phyloP scores from a whole-genome alignment of 2,113 vertebrate species.

The Chelonoidis abingdonii region DNA sequence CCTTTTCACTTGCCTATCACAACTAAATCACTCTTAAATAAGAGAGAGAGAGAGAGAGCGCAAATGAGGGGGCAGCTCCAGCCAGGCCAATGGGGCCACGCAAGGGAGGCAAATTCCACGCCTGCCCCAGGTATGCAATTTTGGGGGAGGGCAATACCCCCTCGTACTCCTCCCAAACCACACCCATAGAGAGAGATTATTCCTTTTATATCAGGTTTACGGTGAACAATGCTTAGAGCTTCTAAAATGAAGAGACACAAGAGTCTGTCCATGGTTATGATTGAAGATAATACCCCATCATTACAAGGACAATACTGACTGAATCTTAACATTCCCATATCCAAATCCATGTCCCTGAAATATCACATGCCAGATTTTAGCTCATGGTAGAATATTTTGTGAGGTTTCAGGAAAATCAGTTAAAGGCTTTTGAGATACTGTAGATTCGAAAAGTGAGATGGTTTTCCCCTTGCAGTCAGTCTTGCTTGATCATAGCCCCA shows the following conservation, averaged over 20 bases:
- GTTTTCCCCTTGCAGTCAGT: background rate
- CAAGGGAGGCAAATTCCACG: no score
- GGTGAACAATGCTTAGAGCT: background rate
- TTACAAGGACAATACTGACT: background rate
- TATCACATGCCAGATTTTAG: background rate
- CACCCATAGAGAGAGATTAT: background rate
- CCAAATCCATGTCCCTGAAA: background rate
- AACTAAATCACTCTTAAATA: background rate
- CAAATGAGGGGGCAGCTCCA: no score
- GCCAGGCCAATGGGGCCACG: no score
- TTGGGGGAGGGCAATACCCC: no score
- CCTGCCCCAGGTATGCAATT: no score
- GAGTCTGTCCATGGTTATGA: accelerated
- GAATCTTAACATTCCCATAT: background rate
- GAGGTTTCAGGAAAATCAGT: background rate
- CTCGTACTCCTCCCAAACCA: no score
- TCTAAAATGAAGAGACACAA: background rate
- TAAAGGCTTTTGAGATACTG: background rate
- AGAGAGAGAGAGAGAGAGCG: background rate
- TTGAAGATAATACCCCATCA: background rate
- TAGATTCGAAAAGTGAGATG: background rate
- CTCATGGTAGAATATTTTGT: background rate
- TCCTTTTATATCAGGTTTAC: background rate
- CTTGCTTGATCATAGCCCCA: background rate
- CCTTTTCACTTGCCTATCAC: background rate